Evolutionary conservation across 2,797 vertebrate species (phyloP).

Genomic region (Sylvilagus floridanus): DNA sequence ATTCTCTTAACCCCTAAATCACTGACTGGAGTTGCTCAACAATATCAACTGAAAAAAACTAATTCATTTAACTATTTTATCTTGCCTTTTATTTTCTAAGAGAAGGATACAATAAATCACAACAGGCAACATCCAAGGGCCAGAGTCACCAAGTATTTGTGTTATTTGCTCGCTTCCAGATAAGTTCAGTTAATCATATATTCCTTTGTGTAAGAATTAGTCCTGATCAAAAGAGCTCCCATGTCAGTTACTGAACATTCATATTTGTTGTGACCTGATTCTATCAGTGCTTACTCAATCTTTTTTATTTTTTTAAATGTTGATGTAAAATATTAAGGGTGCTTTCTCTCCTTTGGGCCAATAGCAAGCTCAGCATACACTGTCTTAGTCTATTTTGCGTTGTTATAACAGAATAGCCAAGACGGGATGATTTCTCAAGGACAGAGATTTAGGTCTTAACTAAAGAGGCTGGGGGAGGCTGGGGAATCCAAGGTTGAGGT

Average conservation of each 20-base stretch:
- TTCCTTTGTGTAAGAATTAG: neutral
- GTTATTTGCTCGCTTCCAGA: neutral
- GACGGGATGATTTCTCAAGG: neutral
- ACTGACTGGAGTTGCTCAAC: conserved; percentile 22
- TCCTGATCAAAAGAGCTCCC: neutral
- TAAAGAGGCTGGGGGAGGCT: neutral
- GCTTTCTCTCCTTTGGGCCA: neutral
- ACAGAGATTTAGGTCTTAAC: neutral
- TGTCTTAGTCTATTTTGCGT: neutral
- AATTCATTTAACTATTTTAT: neutral
- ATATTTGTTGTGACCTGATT: neutral
- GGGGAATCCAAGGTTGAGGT: neutral
- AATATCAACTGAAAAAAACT: neutral
- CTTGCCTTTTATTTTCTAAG: conserved; percentile 2
- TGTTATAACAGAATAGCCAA: neutral
- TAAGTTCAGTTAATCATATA: neutral
- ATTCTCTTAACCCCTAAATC: neutral
- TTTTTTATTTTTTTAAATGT: neutral
- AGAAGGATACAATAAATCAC: neutral
- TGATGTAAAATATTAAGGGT: neutral
- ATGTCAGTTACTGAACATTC: neutral
- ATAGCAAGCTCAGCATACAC: neutral
- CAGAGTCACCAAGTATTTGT: neutral
- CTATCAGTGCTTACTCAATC: neutral
- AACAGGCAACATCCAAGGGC: neutral